Evolutionary conservation across 2,113 vertebrate species (phyloP).

Genomic region (Hiodon alosoides): DNA sequence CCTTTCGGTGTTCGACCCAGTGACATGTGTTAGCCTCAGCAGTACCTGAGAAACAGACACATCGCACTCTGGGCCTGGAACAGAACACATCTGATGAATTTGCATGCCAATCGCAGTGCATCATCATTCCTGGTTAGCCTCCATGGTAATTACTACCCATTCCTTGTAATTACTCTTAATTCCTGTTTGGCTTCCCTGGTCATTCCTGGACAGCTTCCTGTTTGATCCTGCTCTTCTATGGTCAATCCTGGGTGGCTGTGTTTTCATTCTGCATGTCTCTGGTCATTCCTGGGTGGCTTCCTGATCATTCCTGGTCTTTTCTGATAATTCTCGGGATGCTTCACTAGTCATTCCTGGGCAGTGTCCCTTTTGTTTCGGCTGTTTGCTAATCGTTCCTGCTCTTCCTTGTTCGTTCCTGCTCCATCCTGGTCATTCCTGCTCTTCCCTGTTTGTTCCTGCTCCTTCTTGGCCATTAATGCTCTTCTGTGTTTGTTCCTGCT

Average conservation of each 20-base stretch:
- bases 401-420: too few relatives aligned
- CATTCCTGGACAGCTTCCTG: too few relatives aligned
- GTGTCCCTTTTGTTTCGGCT: too few relatives aligned
- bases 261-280: not conserved
- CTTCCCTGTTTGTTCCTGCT: too few relatives aligned
- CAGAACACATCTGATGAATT: not conserved
- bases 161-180: too few relatives aligned
- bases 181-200: too few relatives aligned
- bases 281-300: not conserved
- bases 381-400: too few relatives aligned
- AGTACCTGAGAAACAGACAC: not conserved
- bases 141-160: too few relatives aligned
- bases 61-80: not conserved
- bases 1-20: not conserved
- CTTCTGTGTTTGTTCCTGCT: too few relatives aligned
- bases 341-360: not conserved
- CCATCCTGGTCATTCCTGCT: too few relatives aligned
- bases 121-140: not conserved
- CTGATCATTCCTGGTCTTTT: not conserved
- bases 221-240: too few relatives aligned
- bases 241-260: not conserved
- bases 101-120: not conserved
- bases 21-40: not conserved
- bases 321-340: not conserved
- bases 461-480: too few relatives aligned